Conservation (phyloP, 2,113 vertebrate species). For the Urocitellus parryii region DNA sequence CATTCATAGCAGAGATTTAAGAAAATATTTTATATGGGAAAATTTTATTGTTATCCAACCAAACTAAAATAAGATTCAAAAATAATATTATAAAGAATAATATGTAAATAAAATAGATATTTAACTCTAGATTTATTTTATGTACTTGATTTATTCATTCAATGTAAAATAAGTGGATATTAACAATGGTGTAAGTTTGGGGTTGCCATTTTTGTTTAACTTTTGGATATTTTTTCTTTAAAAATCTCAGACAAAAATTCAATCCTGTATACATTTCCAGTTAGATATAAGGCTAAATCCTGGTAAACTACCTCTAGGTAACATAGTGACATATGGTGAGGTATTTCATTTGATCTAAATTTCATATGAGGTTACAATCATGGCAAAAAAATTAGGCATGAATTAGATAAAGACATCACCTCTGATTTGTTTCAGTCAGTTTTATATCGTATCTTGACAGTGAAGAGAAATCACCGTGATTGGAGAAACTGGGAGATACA, state of each 20-base stretch:
- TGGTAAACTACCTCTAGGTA: not conserved
- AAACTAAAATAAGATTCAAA: not conserved
- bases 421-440: not conserved
- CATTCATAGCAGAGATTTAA: not conserved
- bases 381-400: not conserved
- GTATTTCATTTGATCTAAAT: not conserved
- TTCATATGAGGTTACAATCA: not conserved
- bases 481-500: not conserved
- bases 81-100: not conserved
- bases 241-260: not conserved
- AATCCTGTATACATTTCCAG: not conserved
- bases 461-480: not conserved
- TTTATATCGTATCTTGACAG: not conserved
- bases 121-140: not conserved
- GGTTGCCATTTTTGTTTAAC: not conserved
- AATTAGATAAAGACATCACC: not conserved
- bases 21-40: not conserved
- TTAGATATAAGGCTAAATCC: not conserved
- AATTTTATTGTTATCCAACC: not conserved
- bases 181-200: not conserved
- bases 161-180: not conserved
- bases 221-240: not conserved
- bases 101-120: not conserved
- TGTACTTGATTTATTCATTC: not conserved
- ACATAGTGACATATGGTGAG: not conserved